A percentile compares a stretch with the other conserved stretches of the same genome.
These are phyloP conservation scores for Aphidius ervi DNA, from an alignment of 1,140 invertebrate genomes.

Conservation along the genomic window DNA sequence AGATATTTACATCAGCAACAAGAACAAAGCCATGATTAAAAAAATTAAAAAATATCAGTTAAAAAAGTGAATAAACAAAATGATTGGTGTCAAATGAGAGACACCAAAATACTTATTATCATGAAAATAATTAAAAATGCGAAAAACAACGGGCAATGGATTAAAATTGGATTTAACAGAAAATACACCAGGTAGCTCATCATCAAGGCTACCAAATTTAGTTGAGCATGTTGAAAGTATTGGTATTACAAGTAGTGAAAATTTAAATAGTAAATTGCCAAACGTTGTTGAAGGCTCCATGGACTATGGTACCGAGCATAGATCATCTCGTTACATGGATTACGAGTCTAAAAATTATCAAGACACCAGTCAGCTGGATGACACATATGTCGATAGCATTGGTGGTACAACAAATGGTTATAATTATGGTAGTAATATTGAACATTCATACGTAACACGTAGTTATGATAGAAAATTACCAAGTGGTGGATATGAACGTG, in stretches of 20 bases:
- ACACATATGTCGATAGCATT: slow-evolving; percentile 20
- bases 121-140: slow-evolving; percentile 50
- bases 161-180: slow-evolving; percentile 51
- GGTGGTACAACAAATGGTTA: slow-evolving; percentile 9
- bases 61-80: no score
- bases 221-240: slow-evolving; percentile 49
- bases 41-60: no score
- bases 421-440: slow-evolving; percentile 18
- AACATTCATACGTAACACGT: slow-evolving; percentile 29
- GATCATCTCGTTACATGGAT: slow-evolving; percentile 50
- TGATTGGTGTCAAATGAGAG: no score
- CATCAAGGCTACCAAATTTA: slow-evolving; percentile 45
- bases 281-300: slow-evolving; percentile 58
- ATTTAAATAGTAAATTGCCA: slow-evolving; percentile 52
- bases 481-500: slow-evolving; percentile 32
- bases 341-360: slow-evolving; percentile 39
- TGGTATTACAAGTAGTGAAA: slow-evolving; percentile 39
- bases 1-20: no score
- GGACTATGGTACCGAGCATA: slow-evolving; percentile 59
- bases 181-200: slow-evolving; percentile 50
- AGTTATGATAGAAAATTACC: slow-evolving; percentile 39
- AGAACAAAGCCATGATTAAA: no score
- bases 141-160: slow-evolving; percentile 45
- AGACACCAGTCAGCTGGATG: slow-evolving; percentile 27
- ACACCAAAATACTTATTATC: slow-evolving; percentile 30